Base-by-base conservation (phyloP, 2,113 vertebrate species). In the Scytalopus superciliaris region DNA sequence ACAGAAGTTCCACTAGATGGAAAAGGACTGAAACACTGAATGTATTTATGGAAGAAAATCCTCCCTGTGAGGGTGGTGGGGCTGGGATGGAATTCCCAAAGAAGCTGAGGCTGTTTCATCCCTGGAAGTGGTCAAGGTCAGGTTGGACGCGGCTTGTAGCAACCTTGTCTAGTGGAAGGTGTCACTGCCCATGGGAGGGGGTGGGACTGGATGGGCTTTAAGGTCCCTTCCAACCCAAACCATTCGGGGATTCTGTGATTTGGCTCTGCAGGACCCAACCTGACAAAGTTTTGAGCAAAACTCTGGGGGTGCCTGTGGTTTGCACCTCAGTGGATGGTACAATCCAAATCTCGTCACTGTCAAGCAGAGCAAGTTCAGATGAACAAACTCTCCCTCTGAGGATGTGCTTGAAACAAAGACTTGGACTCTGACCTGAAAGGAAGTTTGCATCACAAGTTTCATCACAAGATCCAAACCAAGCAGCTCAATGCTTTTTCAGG, bases 111-210 rank as follows among this genome's bases (percentile, higher is more conserved):
- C 11, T 66, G 35, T 18, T 5, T 57, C 31, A 24, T 44, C 59
- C 37, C 60, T 60, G 52, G 52, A 0, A n/a, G 33, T 7, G 33
- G 1, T 60, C 59, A 4, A 19, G 52, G 68, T 25, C 37, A 19
- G 42, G 42, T 10, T 37, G 42, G 64, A 19, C 0, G 0, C 37
- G 55, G n/a, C 12, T 69, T 30, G 57, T 28, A 82, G 13, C 60
- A 39, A 0, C 45, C 39, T 68, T 62, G 45, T 30, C 1, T 0
- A 1, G 9, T 40, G 70, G 30, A 0, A 68, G 23, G 4, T 44
- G 49, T 17, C 31, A 6, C 31, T 33, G 68, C 19, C 39, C 60
- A 14, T 42, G 39, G 39, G 19, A 63, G 37, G 28, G 60, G 17
- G 2, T 66, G 44, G 14, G 23, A 11, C 28, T 6, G 9, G 37